phyloP scores from a whole-genome alignment of 2,113 vertebrate genomes.

The Sphaerodactylus townsendi region DNA sequence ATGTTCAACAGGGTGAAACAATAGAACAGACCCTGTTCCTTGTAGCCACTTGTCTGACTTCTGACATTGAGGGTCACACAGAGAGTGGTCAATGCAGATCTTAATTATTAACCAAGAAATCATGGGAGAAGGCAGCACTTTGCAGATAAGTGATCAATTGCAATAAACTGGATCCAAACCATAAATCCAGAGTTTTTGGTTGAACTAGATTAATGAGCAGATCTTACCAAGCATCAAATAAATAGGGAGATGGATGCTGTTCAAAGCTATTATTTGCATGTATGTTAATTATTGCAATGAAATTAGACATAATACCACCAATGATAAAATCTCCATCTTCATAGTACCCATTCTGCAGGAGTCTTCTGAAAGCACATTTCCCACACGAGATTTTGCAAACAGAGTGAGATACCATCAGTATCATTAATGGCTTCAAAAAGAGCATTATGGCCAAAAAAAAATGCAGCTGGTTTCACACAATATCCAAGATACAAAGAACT shows the following conservation, averaged over 20 bases:
- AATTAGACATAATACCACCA: slow-evolving; percentile 5
- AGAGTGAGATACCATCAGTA: background rate
- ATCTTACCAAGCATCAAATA: background rate
- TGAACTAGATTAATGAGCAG: background rate
- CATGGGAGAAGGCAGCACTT: too few species aligned
- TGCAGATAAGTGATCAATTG: background rate
- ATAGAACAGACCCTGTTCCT: too few species aligned
- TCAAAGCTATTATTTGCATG: background rate
- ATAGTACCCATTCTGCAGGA: background rate
- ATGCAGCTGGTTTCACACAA: background rate
- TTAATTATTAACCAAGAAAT: too few species aligned
- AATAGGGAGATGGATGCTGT: background rate
- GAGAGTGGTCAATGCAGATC: too few species aligned
- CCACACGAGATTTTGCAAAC: background rate
- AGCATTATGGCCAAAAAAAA: background rate
- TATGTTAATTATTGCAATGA: background rate
- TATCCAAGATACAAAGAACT: background rate
- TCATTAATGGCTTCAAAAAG: background rate
- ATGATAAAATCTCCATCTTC: background rate
- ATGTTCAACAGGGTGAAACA: too few species aligned
- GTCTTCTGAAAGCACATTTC: background rate
- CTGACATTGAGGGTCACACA: too few species aligned
- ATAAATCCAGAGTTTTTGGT: background rate
- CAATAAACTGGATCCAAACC: background rate
- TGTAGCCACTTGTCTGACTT: too few species aligned